These are phyloP conservation scores for Tenthredo distinguenda DNA, from an alignment of 2,888 invertebrate species.

Conservation along the genomic window DNA sequence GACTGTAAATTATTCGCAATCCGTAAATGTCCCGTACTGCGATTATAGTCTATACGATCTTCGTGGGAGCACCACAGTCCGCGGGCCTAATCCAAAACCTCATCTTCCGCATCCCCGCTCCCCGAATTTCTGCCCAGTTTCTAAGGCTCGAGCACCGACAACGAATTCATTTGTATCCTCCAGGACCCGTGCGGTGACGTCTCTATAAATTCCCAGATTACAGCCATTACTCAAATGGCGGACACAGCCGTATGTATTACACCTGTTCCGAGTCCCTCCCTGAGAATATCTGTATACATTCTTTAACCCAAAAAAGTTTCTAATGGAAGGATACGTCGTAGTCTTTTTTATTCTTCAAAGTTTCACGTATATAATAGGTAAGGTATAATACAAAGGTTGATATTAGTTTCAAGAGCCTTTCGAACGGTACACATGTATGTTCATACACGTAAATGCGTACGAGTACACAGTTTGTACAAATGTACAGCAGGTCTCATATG, in stretches of 20 bases:
- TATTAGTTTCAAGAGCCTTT: slow-evolving; percentile 14
- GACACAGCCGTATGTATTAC: slow-evolving; percentile 34
- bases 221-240: slow-evolving; percentile 55
- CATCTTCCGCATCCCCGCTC: slow-evolving; percentile 54
- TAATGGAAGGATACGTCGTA: neutral
- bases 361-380: neutral
- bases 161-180: slow-evolving; percentile 53
- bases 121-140: slow-evolving; percentile 37
- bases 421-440: slow-evolving; percentile 16
- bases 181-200: slow-evolving; percentile 57
- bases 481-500: slow-evolving; percentile 44
- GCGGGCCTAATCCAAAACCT: slow-evolving; percentile 61
- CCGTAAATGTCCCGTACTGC: slow-evolving; percentile 25
- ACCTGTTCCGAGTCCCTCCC: slow-evolving; percentile 26
- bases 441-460: neutral
- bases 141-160: slow-evolving; percentile 36
- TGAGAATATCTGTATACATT: slow-evolving; percentile 20
- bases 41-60: slow-evolving; percentile 63
- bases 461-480: slow-evolving; percentile 20
- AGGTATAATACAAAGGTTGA: neutral
- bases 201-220: slow-evolving; percentile 60
- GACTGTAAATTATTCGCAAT: slow-evolving; percentile 41
- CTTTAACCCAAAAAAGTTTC: neutral
- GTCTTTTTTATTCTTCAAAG: neutral
- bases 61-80: slow-evolving; percentile 68